These are phyloP conservation scores for Tachypleus tridentatus DNA, from an alignment of 1,140 invertebrate species.

Conservation along the genomic window DNA sequence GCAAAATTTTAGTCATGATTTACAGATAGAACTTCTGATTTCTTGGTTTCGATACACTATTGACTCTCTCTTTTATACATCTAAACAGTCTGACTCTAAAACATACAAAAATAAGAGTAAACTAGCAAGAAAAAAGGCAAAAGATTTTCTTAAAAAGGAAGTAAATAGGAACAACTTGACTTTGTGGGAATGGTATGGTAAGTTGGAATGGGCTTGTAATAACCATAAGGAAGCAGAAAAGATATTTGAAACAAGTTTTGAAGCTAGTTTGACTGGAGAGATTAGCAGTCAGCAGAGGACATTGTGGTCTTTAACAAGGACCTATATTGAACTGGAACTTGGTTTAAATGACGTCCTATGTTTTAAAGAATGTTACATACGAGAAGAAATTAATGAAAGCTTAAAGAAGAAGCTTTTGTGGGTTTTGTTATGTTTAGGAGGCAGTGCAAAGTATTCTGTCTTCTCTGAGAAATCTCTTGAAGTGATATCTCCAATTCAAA, in stretches of 20 bases:
- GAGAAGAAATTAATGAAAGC: conserved; percentile 3
- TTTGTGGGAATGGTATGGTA: conserved; percentile 35
- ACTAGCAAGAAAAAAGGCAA: conserved; percentile 31
- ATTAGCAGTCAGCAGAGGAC: conserved; percentile 9
- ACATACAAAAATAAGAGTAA: too few species aligned
- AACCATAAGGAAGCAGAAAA: conserved; percentile 30
- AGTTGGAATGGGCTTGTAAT: conserved; percentile 28
- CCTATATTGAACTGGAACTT: conserved; percentile 23
- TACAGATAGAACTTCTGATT: too few species aligned
- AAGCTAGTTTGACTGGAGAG: conserved; percentile 21
- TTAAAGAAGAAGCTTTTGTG: not conserved
- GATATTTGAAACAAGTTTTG: conserved; percentile 32
- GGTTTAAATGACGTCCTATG: conserved; percentile 2
- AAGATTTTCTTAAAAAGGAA: conserved; percentile 31
- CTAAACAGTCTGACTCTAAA: too few species aligned
- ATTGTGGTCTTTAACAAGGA: conserved; percentile 25
- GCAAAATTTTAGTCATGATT: too few species aligned
- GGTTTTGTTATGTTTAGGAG: conserved; percentile 11
- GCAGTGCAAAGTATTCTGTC: conserved; percentile 15
- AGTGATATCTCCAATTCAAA: conserved; percentile 13
- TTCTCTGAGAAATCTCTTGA: too few species aligned
- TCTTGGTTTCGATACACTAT: too few species aligned
- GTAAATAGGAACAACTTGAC: conserved; percentile 34
- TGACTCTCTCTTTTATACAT: too few species aligned
- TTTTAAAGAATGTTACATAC: not conserved